These are phyloP conservation scores for Progne subis DNA, from an alignment of 2,113 vertebrate genomes.

Conservation along the genomic window DNA sequence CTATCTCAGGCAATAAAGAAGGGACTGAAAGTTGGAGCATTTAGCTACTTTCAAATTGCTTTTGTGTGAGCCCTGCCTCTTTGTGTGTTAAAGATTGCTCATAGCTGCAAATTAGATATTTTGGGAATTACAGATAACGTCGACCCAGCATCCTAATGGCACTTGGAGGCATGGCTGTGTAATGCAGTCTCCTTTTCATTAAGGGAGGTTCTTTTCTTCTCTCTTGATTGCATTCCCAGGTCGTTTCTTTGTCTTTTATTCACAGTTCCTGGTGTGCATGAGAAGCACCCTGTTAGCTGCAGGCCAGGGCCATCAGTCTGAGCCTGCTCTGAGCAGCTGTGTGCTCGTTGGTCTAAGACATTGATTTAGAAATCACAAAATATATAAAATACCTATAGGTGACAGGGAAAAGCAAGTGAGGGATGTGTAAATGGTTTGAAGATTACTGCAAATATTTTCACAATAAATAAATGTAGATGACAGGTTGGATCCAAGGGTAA, in stretches of 20 bases:
- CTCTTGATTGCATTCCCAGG: not conserved
- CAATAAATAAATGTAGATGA: not conserved
- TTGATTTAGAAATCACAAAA: not conserved
- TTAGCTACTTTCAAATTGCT: not conserved
- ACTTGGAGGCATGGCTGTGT: not conserved
- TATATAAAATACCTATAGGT: not conserved
- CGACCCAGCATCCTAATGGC: not conserved
- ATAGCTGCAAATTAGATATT: constrained; percentile 30
- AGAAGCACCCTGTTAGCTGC: not conserved
- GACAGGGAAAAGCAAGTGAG: not conserved
- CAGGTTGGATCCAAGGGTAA: not conserved
- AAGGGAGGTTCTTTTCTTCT: not conserved
- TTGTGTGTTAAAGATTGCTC: not conserved
- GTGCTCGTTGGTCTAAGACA: not conserved
- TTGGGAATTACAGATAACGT: not conserved
- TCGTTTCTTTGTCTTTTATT: constrained; percentile 28
- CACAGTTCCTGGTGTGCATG: not conserved
- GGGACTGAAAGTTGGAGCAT: not conserved
- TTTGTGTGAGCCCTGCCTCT: not conserved
- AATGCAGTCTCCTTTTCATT: constrained; percentile 13
- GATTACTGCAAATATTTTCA: not conserved
- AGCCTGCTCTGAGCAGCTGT: not conserved
- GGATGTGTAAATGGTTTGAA: not conserved
- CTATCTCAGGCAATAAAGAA: not conserved
- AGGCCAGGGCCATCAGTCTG: not conserved